A percentile compares a stretch with the other conserved stretches of the same genome.
Conservation (phyloP, 2,797 vertebrate species). For the Leptodactylus fallax region DNA sequence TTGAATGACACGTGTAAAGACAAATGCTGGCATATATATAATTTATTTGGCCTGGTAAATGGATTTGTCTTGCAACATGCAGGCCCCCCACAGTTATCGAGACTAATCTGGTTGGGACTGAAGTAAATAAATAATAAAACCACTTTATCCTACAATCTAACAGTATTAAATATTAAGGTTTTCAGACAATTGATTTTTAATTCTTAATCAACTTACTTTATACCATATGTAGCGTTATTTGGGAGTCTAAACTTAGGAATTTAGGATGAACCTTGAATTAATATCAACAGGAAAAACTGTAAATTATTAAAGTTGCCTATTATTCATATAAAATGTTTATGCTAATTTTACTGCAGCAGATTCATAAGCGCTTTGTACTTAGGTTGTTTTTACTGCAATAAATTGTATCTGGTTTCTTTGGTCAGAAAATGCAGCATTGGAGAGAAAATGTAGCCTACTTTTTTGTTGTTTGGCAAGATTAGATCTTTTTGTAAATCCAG, state of each 20-base stretch:
- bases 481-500: neutral
- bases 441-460: neutral
- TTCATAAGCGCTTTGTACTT: neutral
- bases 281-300: slow-evolving; percentile 64
- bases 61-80: slow-evolving; percentile 86
- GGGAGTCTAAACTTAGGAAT: slow-evolving; percentile 72
- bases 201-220: slow-evolving; percentile 88
- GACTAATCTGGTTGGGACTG: slow-evolving; percentile 84
- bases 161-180: slow-evolving; percentile 98
- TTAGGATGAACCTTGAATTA: slow-evolving; percentile 69
- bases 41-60: slow-evolving; percentile 88
- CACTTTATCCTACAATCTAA: slow-evolving; percentile 87
- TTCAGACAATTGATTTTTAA: slow-evolving; percentile 92
- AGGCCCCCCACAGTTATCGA: slow-evolving; percentile 87
- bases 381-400: neutral
- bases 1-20: slow-evolving; percentile 92
- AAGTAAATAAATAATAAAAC: slow-evolving; percentile 96
- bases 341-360: neutral
- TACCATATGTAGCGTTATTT: slow-evolving; percentile 71
- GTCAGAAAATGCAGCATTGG: neutral
- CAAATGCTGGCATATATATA: slow-evolving; percentile 94
- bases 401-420: neutral
- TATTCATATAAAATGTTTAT: slow-evolving; percentile 15
- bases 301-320: slow-evolving; percentile 2
- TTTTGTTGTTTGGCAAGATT: neutral